Evolutionary conservation across 2,797 vertebrate genomes (phyloP).

Genomic region (Gymnocypris eckloni): DNA sequence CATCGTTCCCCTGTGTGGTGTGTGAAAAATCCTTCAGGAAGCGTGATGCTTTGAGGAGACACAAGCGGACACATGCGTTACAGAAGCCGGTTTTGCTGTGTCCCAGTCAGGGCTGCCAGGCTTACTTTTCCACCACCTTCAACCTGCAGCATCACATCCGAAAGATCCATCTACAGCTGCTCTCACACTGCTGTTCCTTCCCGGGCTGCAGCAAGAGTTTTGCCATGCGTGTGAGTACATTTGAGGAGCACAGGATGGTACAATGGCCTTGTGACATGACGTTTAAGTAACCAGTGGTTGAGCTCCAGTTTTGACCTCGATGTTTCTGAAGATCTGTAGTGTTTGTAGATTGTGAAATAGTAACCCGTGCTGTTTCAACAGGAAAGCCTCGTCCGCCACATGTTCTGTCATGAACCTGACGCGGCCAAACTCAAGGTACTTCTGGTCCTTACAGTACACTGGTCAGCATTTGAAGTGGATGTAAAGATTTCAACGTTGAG

Average conservation of each 20-base stretch:
- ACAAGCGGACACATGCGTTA: slow-evolving; percentile 75
- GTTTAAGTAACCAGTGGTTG: background rate
- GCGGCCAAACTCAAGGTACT: slow-evolving; percentile 68
- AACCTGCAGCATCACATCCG: slow-evolving; percentile 86
- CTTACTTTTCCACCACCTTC: slow-evolving; percentile 82
- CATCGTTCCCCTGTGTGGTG: slow-evolving; percentile 64
- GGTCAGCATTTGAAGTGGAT: too few species aligned
- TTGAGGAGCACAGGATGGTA: background rate
- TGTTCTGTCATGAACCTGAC: slow-evolving; percentile 75
- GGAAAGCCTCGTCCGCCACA: slow-evolving; percentile 82
- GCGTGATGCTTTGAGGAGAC: slow-evolving; percentile 67
- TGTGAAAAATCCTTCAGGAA: slow-evolving; percentile 78
- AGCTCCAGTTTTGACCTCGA: background rate
- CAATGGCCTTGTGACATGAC: background rate
- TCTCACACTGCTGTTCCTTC: slow-evolving; percentile 79
- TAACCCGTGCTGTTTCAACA: slow-evolving; percentile 52
- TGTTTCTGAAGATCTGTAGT: background rate
- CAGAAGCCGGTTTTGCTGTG: slow-evolving; percentile 77
- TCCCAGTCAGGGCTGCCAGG: slow-evolving; percentile 76
- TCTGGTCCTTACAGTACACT: background rate
- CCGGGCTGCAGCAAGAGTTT: slow-evolving; percentile 76
- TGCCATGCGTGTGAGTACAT: slow-evolving; percentile 77
- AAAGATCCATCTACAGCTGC: slow-evolving; percentile 80
- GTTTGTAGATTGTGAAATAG: background rate
- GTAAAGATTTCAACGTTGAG: too few species aligned